phyloP scores from a whole-genome alignment of 2,888 invertebrate genomes.

The Mamestra brassicae region DNA sequence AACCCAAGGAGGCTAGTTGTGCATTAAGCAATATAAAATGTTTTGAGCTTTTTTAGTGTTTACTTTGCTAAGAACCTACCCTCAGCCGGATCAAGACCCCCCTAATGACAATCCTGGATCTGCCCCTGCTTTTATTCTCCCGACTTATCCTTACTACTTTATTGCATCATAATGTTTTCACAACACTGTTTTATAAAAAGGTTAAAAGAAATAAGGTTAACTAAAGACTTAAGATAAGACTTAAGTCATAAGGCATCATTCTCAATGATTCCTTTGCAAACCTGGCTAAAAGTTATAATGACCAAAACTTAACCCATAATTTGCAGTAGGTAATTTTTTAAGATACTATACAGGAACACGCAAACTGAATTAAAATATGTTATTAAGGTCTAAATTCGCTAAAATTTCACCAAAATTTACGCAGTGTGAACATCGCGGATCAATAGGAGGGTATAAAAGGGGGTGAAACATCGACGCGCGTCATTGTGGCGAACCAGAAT shows the following conservation, averaged over 20 bases:
- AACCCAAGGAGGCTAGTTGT: no score
- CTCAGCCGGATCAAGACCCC: no score
- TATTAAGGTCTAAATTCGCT: neutral
- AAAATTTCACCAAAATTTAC: neutral
- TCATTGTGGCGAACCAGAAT: neutral
- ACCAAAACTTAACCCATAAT: neutral
- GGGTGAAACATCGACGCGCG: neutral
- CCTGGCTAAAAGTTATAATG: neutral
- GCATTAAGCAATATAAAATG: no score
- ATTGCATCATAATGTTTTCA: neutral
- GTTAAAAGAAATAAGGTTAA: neutral
- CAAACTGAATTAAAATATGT: no score
- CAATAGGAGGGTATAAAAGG: neutral
- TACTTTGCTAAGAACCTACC: no score
- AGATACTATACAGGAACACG: neutral
- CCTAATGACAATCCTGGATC: no score
- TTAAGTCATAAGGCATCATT: neutral
- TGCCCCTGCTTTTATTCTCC: no score
- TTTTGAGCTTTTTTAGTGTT: no score
- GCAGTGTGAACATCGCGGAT: slow-evolving; percentile 10
- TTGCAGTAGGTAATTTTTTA: neutral
- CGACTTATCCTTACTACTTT: no score
- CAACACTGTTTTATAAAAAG: neutral
- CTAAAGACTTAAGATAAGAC: neutral
- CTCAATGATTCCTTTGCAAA: neutral